Conservation (phyloP, 2,888 invertebrate genomes). For the Cryptophagus acutangulus region DNA sequence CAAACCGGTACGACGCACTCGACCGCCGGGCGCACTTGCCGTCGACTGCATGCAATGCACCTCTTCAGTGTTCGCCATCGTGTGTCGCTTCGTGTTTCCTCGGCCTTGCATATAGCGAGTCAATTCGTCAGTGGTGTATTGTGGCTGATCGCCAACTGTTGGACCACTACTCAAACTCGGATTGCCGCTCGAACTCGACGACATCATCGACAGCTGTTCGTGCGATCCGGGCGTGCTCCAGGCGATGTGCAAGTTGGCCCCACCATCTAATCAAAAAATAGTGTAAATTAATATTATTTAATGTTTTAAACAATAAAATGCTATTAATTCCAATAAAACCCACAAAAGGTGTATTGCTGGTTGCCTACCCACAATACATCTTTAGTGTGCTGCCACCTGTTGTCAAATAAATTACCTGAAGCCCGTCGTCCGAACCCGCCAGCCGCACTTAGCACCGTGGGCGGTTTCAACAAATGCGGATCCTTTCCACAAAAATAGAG, state of each 20-base stretch:
- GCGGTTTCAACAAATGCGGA: conserved; percentile 91
- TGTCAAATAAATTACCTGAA: conserved; percentile 50
- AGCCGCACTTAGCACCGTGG: conserved; percentile 78
- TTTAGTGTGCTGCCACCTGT: too few relatives aligned
- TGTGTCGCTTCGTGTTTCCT: conserved; percentile 72
- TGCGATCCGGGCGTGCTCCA: conserved; percentile 51
- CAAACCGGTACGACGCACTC: conserved; percentile 74
- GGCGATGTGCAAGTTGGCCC: conserved; percentile 78
- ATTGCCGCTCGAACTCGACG: conserved; percentile 49
- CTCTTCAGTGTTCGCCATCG: conserved; percentile 73
- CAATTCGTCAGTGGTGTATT: conserved; percentile 49
- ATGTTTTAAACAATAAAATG: neutral
- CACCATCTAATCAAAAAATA: conserved; percentile 65
- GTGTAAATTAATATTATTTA: too few relatives aligned
- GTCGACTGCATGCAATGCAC: conserved; percentile 47
- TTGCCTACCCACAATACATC: too few relatives aligned
- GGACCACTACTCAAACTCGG: conserved; percentile 49
- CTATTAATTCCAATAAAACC: too few relatives aligned
- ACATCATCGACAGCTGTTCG: conserved; percentile 50
- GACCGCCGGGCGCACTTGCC: conserved; percentile 42
- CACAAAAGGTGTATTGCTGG: too few relatives aligned
- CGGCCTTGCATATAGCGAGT: conserved; percentile 73
- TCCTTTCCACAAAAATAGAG: conserved; percentile 86
- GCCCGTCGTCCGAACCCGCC: conserved; percentile 85
- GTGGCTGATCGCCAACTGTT: conserved; percentile 47